Percentiles rank a stretch among this genome's conserved stretches.
These are phyloP conservation scores for Stegodyphus mimosarum DNA, from an alignment of 1,140 invertebrate genomes.

Conservation along the genomic window DNA sequence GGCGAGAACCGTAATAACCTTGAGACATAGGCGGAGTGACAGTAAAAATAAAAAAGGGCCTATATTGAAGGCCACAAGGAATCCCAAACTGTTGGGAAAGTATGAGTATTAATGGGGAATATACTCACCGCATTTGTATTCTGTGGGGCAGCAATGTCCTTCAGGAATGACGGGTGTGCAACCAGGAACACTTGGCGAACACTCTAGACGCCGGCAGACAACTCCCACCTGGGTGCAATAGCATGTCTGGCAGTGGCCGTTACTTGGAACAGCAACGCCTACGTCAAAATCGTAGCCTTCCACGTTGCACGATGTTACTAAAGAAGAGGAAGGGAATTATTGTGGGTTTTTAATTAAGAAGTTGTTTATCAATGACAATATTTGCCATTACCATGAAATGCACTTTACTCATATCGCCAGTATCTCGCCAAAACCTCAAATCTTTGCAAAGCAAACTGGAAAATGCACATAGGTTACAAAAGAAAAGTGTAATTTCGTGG, in stretches of 20 bases:
- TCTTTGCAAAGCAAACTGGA: no score
- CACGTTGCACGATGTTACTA: constrained; percentile 46
- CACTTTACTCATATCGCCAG: no score
- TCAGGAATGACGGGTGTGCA: constrained; percentile 80
- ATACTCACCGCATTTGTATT: constrained; percentile 81
- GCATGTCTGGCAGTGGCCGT: constrained; percentile 70
- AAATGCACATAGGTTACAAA: no score
- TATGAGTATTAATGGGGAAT: not conserved
- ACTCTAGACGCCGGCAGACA: constrained; percentile 67
- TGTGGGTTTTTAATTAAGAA: not conserved
- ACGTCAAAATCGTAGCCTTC: constrained; percentile 69
- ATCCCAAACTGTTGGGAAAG: no score
- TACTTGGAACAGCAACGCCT: constrained; percentile 79
- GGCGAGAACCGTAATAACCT: no score
- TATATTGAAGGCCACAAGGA: no score
- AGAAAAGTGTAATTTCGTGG: no score
- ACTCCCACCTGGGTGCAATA: constrained; percentile 82
- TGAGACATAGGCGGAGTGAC: no score
- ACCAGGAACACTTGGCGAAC: constrained; percentile 79
- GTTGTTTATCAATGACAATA: no score
- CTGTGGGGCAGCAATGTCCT: constrained; percentile 86
- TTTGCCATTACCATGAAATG: no score
- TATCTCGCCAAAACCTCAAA: no score
- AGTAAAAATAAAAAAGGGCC: no score
- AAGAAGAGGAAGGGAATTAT: not conserved